phyloP scores from a whole-genome alignment of 2,113 vertebrate genomes.

The Columbina picui region DNA sequence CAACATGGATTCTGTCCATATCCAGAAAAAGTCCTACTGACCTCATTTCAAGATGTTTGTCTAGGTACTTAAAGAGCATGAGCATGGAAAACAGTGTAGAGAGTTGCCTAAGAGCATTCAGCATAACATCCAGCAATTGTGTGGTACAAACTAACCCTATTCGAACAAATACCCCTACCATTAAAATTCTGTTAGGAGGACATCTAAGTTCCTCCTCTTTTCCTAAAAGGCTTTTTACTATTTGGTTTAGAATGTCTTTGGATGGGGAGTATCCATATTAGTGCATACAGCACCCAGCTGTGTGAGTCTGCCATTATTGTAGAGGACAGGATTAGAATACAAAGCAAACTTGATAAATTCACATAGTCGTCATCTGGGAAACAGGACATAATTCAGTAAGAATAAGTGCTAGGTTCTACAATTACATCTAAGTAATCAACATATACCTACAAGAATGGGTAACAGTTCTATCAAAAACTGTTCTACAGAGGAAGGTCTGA shows the following conservation, averaged over 20 bases:
- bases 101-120: background rate
- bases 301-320: background rate
- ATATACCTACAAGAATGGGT: background rate
- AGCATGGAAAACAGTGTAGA: background rate
- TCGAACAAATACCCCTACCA: background rate
- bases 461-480: background rate
- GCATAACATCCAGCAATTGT: background rate
- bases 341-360: background rate
- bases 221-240: background rate
- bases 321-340: background rate
- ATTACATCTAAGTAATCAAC: background rate
- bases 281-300: background rate
- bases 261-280: background rate
- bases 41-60: background rate
- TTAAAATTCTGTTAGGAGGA: background rate
- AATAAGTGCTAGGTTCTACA: background rate
- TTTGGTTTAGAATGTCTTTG: background rate
- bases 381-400: background rate
- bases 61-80: background rate
- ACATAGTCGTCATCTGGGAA: background rate
- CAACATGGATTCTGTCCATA: background rate
- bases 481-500: background rate
- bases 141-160: fast-evolving
- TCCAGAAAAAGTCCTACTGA: background rate
- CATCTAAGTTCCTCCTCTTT: background rate